Evolutionary conservation across 2,888 invertebrate species (phyloP), one percentile per base, ranked within the genome.

Genomic region (Halictus ligatus): DNA sequence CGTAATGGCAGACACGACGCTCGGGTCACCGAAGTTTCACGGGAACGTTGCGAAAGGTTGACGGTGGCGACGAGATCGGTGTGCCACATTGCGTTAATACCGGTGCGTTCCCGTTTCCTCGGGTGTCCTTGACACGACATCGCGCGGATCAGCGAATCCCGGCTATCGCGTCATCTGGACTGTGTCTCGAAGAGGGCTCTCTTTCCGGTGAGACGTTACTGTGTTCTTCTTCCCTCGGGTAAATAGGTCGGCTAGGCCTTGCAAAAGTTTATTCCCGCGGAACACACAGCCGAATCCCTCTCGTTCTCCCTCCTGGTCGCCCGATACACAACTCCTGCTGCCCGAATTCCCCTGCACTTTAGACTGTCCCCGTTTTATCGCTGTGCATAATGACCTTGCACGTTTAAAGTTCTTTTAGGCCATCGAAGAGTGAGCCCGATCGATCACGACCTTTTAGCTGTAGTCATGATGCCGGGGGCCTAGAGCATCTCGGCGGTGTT

Each of bases 391-490:
- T 77, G 90, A 89, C 89, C 89, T 89, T 89, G 88, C 79, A 80
- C 87, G 82, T 83, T 85, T 82, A 85, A 90, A 87, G 89, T 85
- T 90, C 90, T 82, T 90, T 88, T 78, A 88, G 90, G 90, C 86
- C 88, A 90, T 90, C 89, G 88, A 90, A 87, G 35, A 35, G 86
- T 72, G 43, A 87, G 86, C 35, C 64, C 89, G 89, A 90, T 90
- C 90, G 90, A 90, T 90, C 85, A 85, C 91, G 91, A 89, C 89
- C 88, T 89, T 87, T 90, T 71, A 83, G 64, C 72, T 25, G 85
- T 84, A 84, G 86, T 84, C 82, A 84, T 82, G 83, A 69, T 73
- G 86, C 73, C 81, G 86, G 60, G 60, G 71, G 80, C 83, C 84
- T 87, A 85, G 73, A 88, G 58, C 84, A 90, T 90, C 83, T 84